phyloP scores from a whole-genome alignment of 2,113 vertebrate genomes.

The Pithys albifrons region DNA sequence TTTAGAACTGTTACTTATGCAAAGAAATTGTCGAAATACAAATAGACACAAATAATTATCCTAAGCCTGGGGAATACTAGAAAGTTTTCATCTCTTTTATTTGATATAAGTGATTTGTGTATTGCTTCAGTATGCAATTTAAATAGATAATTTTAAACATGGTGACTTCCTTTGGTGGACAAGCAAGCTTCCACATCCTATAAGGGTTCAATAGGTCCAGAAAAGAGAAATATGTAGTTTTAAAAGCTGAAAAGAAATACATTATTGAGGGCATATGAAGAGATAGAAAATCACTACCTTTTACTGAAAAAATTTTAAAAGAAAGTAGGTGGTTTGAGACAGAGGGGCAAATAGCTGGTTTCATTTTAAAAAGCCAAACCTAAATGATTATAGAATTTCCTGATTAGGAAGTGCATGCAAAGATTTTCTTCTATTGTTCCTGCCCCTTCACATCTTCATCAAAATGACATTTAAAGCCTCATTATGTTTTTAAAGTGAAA shows the following conservation, averaged over 20 bases:
- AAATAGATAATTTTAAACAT: neutral
- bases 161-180: neutral
- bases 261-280: neutral
- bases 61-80: neutral
- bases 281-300: neutral
- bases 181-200: neutral
- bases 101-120: neutral
- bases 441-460: neutral
- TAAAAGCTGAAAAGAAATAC: neutral
- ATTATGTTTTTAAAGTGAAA: slow-evolving; percentile 45
- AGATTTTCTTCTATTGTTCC: neutral
- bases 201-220: neutral
- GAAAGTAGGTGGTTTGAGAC: neutral
- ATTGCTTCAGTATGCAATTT: neutral
- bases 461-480: slow-evolving; percentile 25
- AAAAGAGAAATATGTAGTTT: neutral
- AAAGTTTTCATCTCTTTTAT: neutral
- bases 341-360: neutral
- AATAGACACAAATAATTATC: neutral
- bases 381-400: neutral
- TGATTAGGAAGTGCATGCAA: neutral
- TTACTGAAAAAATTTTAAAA: neutral
- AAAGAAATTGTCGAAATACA: neutral
- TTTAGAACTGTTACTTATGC: neutral
- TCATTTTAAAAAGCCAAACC: neutral